Evolutionary conservation across 2,797 vertebrate species (phyloP), one percentile per base, ranked within the genome.

Genomic region (Sebastes cheni): DNA sequence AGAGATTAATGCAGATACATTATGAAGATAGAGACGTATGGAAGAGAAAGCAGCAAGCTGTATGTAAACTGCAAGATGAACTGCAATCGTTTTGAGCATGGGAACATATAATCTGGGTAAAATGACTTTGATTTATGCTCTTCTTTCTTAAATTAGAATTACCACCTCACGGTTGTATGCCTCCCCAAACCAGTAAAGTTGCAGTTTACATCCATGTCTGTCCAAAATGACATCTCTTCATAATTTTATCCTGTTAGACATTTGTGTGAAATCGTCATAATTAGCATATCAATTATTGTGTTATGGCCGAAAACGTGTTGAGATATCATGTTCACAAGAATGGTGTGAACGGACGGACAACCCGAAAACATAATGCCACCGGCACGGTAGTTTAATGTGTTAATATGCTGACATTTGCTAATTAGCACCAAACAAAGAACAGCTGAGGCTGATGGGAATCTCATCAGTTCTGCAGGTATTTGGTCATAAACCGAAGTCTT

Each of bases 221-320:
- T 54, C 52, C 4, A 50, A 50, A 50, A 46, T 46, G 42, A 0
- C 42, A 46, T 46, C 42, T 0, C 42, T 46, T 46, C 42, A 46
- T 46, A 1, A 46, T 46, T 46, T 46, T 46, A 18, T 46, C 1
- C 6, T 46, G 42, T 18, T 46, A 46, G 3, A 46, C 42, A 46
- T 46, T n/a, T 52, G 8, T 52, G 50, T 52, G 50, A 20, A 20
- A 0, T 2, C 0, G 42, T 46, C 42, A 46, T 20, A 46, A 46
- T 46, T 46, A 0, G 7, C 42, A 46, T 46, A 46, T 46, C 0
- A 54, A 54, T 11, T 22, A 0, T 22, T 0, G 9, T 0, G 20
- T 54, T 54, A 54, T 1, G 10, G n/a, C n/a, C 0, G 7, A 54
- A 54, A 22, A 22, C 4, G n/a, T 2, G 52, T 22, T 46, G 39